These are phyloP conservation scores for Venusia cambrica DNA, from an alignment of 2,888 invertebrate genomes.

Conservation along the genomic window DNA sequence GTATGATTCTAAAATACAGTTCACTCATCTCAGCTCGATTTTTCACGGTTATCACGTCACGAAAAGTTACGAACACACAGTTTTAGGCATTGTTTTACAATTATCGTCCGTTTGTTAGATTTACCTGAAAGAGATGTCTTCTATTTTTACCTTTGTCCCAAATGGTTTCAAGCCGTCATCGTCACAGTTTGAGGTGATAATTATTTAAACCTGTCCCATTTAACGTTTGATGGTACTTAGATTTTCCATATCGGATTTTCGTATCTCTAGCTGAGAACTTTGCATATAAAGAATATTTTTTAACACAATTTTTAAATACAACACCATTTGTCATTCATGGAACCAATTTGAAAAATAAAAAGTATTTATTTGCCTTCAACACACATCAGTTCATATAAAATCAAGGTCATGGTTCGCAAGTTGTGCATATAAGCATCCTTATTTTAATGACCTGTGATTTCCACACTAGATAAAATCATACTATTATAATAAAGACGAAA, in stretches of 20 bases:
- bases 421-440: too few relatives aligned
- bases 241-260: neutral
- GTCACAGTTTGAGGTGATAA: conserved; percentile 32
- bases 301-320: too few relatives aligned
- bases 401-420: too few relatives aligned
- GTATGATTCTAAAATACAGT: too few relatives aligned
- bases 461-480: too few relatives aligned
- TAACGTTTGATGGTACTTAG: conserved; percentile 10
- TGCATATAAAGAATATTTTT: too few relatives aligned
- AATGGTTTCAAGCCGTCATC: conserved; percentile 30
- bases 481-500: too few relatives aligned
- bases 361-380: too few relatives aligned
- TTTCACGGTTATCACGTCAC: conserved; percentile 30
- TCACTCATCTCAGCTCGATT: conserved; percentile 17
- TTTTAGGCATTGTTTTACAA: conserved; percentile 33
- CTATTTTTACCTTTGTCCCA: conserved; percentile 40
- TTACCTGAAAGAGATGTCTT: conserved; percentile 34
- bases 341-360: too few relatives aligned
- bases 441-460: too few relatives aligned
- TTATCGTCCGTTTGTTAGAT: conserved; percentile 33
- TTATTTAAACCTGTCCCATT: conserved; percentile 15
- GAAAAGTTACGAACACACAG: conserved; percentile 31
- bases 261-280: neutral
- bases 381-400: too few relatives aligned
- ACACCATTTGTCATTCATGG: too few relatives aligned